These are phyloP conservation scores for Hoplodrina ambigua DNA, from an alignment of 2,888 invertebrate species.

Conservation along the genomic window DNA sequence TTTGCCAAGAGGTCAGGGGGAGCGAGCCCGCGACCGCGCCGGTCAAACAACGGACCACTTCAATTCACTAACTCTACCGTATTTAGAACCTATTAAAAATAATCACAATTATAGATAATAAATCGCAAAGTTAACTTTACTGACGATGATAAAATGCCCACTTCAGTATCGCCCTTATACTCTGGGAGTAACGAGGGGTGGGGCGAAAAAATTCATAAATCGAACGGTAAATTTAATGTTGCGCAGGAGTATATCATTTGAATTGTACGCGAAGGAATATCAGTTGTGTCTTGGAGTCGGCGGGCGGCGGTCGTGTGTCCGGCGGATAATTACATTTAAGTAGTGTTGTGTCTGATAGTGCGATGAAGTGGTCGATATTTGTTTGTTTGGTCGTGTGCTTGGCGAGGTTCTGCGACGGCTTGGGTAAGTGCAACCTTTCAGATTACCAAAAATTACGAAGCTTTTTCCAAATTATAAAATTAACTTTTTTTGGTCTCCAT, in stretches of 20 bases:
- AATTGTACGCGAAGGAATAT: conserved; percentile 72
- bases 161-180: conserved; percentile 56
- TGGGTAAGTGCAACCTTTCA: conserved; percentile 75
- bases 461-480: background rate
- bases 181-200: conserved; percentile 45
- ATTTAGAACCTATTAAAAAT: conserved; percentile 70
- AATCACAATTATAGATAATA: conserved; percentile 69
- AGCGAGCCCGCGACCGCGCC: conserved; percentile 47
- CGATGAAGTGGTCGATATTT: conserved; percentile 83
- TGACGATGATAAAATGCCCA: conserved; percentile 25
- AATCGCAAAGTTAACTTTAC: conserved; percentile 60
- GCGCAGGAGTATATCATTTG: conserved; percentile 77
- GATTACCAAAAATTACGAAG: background rate
- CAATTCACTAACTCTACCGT: conserved; percentile 66
- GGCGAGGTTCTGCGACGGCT: conserved; percentile 74
- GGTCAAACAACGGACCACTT: conserved; percentile 62
- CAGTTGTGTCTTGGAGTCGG: conserved; percentile 78
- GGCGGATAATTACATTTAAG: conserved; percentile 62
- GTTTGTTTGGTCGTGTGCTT: conserved; percentile 78
- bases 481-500: conserved; percentile 9
- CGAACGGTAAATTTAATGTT: conserved; percentile 73
- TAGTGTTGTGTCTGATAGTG: conserved; percentile 81
- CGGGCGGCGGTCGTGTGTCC: conserved; percentile 72
- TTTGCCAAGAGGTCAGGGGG: conserved; percentile 63
- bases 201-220: conserved; percentile 65